These are phyloP conservation scores for Monopis laevigella DNA, from an alignment of 2,888 invertebrate species.

Conservation along the genomic window DNA sequence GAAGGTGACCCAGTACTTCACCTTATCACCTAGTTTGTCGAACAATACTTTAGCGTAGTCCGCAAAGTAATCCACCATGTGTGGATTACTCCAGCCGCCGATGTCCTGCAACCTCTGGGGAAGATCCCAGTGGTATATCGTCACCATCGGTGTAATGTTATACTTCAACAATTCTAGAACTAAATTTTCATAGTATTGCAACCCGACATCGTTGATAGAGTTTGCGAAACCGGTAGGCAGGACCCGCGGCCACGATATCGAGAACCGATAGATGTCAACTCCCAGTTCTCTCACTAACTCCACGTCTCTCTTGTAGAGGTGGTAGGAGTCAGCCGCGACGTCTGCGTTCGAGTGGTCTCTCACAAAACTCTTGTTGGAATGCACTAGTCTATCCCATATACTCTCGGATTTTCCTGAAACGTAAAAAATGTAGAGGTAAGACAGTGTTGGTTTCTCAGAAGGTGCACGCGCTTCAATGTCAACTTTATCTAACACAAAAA, in stretches of 20 bases:
- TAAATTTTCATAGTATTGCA: conserved; percentile 80
- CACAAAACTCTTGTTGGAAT: conserved; percentile 59
- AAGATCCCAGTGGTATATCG: conserved; percentile 78
- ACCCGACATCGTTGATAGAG: conserved; percentile 73
- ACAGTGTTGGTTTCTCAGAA: not conserved
- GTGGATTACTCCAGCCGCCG: conserved; percentile 75
- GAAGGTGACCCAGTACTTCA: conserved; percentile 79
- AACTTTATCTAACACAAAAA: conserved; percentile 4
- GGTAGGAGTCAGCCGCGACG: conserved; percentile 75
- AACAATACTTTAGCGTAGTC: conserved; percentile 72
- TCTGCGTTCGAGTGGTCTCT: conserved; percentile 69
- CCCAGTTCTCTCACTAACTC: conserved; percentile 70
- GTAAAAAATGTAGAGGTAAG: not conserved
- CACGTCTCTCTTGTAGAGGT: conserved; percentile 71
- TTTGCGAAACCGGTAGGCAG: conserved; percentile 75
- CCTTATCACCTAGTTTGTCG: conserved; percentile 69
- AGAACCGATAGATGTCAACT: conserved; percentile 75
- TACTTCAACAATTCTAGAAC: conserved; percentile 74
- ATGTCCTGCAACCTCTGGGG: conserved; percentile 72
- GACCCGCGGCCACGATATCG: conserved; percentile 80
- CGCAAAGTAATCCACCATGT: conserved; percentile 70
- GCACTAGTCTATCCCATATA: conserved; percentile 69
- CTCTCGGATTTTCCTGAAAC: conserved; percentile 70
- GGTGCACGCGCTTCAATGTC: conserved; percentile 4
- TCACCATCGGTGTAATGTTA: conserved; percentile 75